Conservation (phyloP, 2,888 invertebrate species). For the Pantelozetes paolii region DNA sequence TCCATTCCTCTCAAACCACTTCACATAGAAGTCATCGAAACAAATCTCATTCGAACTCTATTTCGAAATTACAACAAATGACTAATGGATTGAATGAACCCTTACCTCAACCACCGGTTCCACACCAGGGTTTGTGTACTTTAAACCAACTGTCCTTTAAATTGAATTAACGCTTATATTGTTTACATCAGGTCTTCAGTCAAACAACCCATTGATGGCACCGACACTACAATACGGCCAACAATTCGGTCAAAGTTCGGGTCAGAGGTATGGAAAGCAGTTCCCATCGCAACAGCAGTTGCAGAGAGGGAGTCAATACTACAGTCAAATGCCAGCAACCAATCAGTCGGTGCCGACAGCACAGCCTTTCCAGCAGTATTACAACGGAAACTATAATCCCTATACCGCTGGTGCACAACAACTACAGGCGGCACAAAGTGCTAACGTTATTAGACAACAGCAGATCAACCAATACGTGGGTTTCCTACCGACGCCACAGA, state of each 20-base stretch:
- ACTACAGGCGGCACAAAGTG: neutral
- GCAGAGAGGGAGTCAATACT: neutral
- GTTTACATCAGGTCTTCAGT: neutral
- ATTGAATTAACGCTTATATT: neutral
- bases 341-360: neutral
- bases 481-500: slow-evolving; percentile 12
- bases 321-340: slow-evolving; percentile 4
- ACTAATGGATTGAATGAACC: slow-evolving; percentile 15
- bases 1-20: neutral
- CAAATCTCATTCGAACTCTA: slow-evolving; percentile 13
- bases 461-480: slow-evolving; percentile 9
- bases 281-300: neutral
- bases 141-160: neutral
- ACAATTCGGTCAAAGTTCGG: slow-evolving; percentile 29
- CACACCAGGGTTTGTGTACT: neutral
- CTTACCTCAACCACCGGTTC: neutral
- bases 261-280: neutral
- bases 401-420: neutral
- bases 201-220: neutral
- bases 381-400: neutral
- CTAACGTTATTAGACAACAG: neutral
- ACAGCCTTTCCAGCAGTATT: neutral
- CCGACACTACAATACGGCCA: slow-evolving; percentile 8
- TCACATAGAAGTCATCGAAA: slow-evolving; percentile 23
- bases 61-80: slow-evolving; percentile 31